Evolutionary conservation across 2,888 invertebrate genomes (phyloP), one percentile per base, ranked within the genome.

Genomic region (Onchidella celtica): DNA sequence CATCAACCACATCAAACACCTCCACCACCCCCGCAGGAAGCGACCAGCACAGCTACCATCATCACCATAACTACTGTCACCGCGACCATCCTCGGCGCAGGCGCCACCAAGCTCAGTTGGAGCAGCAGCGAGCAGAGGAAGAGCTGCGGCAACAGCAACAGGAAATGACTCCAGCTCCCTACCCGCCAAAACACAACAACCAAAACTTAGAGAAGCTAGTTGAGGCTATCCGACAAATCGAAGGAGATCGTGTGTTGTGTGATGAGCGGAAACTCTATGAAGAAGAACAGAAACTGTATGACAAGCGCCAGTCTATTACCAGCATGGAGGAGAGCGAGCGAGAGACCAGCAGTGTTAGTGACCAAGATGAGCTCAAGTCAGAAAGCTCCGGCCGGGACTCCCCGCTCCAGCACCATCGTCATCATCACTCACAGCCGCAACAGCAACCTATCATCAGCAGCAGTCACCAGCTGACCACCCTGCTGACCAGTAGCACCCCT

Each of bases 161-260:
- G 38, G 32, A 55, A 24, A n/a, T 40, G 6, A 32, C 36, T 9
- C 55, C 68, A 0, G 17, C 61, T 36, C 32, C 40, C 17, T 76
- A 66, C 47, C 38, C 66, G 21, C 74, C 81, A 66, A 76, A 70
- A 73, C 76, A 84, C 90, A 86, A 97, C 97, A 75, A 97, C 97
- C 97, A 98, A 93, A 99, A 98, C 93, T 95, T 99, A 89, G 98
- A 99, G 94, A 99, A 99, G 21, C 99, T 99, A 87, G 98, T 99
- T 59, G 99, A 99, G 93, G 99, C 99, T 79, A 99, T 99, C 91
- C 96, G 98, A 59, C 82, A 84, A 73, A 86, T 84, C 70, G 85
- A 81, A 65, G 85, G 82, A 11, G 81, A 79, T 73, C 84, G 79
- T 59, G 38, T 66, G 4, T 34, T 79, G 36, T 55, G 77, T 38